These are phyloP conservation scores for Pyrocoelia pectoralis DNA, from an alignment of 2,888 invertebrate genomes.

Conservation along the genomic window DNA sequence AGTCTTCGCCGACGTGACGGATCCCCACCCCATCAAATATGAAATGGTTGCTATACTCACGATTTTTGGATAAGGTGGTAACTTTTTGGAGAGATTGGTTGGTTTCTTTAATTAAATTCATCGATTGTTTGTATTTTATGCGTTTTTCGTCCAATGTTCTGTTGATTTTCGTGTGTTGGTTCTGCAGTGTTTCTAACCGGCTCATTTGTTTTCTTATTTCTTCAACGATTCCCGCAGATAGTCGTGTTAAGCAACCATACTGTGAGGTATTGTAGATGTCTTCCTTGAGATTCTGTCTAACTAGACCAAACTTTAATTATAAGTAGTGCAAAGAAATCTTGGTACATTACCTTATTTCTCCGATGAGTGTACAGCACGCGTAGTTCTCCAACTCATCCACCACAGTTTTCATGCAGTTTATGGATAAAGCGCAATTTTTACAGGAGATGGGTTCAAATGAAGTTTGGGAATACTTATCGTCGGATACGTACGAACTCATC, in stretches of 20 bases:
- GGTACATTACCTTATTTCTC: constrained; percentile 8
- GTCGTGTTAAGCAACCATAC: constrained; percentile 30
- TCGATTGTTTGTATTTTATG: constrained; percentile 12
- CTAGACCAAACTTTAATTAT: background rate
- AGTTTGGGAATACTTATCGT: constrained; percentile 14
- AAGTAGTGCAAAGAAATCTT: background rate
- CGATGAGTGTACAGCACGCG: background rate
- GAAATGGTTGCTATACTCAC: too few species aligned
- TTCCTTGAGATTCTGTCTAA: constrained; percentile 21
- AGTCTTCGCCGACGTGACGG: too few species aligned
- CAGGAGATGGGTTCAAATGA: background rate
- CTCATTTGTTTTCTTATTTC: constrained; percentile 20
- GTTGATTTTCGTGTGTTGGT: constrained; percentile 1
- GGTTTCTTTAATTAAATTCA: background rate
- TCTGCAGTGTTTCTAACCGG: background rate
- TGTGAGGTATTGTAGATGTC: constrained; percentile 30
- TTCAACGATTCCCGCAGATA: constrained; percentile 26
- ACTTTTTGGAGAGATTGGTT: background rate
- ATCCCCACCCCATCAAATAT: too few species aligned
- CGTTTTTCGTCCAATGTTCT: background rate
- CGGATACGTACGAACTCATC: background rate
- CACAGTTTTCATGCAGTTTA: constrained; percentile 14
- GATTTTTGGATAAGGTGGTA: background rate
- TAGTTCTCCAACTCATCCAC: constrained; percentile 1
- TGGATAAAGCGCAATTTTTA: constrained; percentile 16